phyloP scores from a whole-genome alignment of 2,797 vertebrate genomes.

The Ctenopoma multispine region DNA sequence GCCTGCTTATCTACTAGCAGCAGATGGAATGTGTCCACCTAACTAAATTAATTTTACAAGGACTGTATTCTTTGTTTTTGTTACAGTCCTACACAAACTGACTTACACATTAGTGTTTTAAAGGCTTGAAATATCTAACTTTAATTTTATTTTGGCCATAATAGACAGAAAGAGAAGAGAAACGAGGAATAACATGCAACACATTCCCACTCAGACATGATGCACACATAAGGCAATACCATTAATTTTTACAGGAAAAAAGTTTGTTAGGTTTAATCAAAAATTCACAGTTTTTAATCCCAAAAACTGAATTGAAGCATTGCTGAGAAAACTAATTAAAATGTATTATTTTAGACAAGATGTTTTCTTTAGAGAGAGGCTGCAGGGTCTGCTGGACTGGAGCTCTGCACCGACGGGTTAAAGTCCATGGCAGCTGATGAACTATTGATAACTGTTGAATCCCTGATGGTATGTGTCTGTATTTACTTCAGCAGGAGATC shows the following conservation, averaged over 20 bases:
- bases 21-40: no score
- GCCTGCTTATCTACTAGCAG: no score
- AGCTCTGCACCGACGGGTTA: constrained; percentile 24
- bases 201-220: no score
- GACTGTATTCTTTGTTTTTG: no score
- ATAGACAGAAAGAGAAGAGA: no score
- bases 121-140: no score
- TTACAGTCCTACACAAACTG: no score
- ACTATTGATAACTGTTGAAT: constrained; percentile 55
- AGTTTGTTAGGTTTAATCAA: background rate
- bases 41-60: no score
- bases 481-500: constrained; percentile 62
- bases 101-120: no score
- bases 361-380: constrained; percentile 26
- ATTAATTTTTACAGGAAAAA: background rate
- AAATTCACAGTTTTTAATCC: background rate
- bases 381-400: background rate
- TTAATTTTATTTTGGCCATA: no score
- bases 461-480: constrained; percentile 49
- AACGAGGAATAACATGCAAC: no score
- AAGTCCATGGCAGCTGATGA: constrained; percentile 50
- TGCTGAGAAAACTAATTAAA: constrained; percentile 14
- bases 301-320: background rate
- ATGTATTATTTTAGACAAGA: background rate
- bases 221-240: no score